Conservation (phyloP, 2,797 vertebrate species). For the Holocentrus rufus region DNA sequence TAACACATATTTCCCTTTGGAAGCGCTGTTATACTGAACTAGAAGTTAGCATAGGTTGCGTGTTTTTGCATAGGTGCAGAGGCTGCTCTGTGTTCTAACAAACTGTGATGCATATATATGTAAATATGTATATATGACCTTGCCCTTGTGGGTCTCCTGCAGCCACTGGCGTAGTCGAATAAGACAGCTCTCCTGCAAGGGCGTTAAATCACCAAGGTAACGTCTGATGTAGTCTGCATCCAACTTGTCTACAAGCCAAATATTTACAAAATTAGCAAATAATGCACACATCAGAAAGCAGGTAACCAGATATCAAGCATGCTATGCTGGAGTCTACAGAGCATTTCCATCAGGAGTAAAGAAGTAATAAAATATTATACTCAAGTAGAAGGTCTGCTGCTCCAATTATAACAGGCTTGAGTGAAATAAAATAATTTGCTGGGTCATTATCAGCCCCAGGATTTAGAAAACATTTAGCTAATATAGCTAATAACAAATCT, state of each 20-base stretch:
- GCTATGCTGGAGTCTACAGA: not conserved
- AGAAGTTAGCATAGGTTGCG: not conserved
- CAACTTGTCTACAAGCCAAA: constrained; percentile 85
- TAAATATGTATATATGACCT: constrained; percentile 76
- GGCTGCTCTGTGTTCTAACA: constrained; percentile 17
- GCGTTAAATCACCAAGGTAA: constrained; percentile 93
- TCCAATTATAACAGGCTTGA: too few species aligned
- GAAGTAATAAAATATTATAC: not conserved
- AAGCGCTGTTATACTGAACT: not conserved
- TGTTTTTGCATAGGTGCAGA: constrained; percentile 18
- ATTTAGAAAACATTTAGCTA: too few species aligned
- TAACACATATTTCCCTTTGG: not conserved
- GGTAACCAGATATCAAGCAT: not conserved
- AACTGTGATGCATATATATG: not conserved
- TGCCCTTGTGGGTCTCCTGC: constrained; percentile 95
- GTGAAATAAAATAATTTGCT: too few species aligned
- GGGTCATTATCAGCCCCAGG: too few species aligned
- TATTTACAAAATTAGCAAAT: constrained; percentile 40
- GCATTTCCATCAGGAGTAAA: not conserved
- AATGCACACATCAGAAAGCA: not conserved
- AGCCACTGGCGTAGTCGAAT: constrained; percentile 94
- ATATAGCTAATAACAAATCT: too few species aligned
- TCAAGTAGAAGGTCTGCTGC: too few species aligned
- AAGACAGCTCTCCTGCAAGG: constrained; percentile 95
- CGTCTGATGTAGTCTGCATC: constrained; percentile 95